Evolutionary conservation across 2,888 invertebrate genomes (phyloP), one percentile per base, ranked within the genome.

Genomic region (Troglohyphantes excavatus): DNA sequence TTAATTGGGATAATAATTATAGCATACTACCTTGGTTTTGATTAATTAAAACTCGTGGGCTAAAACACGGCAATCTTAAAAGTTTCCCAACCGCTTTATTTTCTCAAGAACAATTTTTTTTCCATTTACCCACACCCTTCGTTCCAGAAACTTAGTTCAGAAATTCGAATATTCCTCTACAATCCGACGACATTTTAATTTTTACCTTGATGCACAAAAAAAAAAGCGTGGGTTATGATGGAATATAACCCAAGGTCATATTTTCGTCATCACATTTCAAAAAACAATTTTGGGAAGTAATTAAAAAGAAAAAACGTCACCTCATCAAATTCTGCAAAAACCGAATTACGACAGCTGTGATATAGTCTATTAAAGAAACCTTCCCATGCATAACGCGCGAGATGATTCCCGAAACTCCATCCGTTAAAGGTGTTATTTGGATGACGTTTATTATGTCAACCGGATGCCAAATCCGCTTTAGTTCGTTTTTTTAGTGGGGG

Each of bases 401-500:
- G 17, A 17, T n/a, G 53, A 23, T 65, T 65, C 23, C 26, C 26
- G n/a, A 65, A 33, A 17, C 19, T 6, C 19, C 68, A 68, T 68
- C 33, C 68, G 68, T 68, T 68, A 23, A 65, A 27, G 3, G 53
- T 65, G 23, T 9, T 68, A 68, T 68, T 68, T 33, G 68, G 33
- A 68, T 19, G 68, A 7, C 6, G 29, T 27, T 26, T 61, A 26
- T 21, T 23, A 27, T 9, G 5, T 23, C 65, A 65, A 26, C 68
- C 68, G 68, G 68, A 68, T 68, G 33, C 33, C 13, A 68, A 68
- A 68, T 68, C 33, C 33, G 33, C 19, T 65, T 23, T 65, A 29
- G 27, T 33, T 33, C 33, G 9, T 33, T 17, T 53, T 53, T 53
- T 53, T 53, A 5, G 53, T 17, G n/a, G 53, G 53, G 53, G 53